Percentiles rank a stretch among this genome's conserved stretches.
These are phyloP conservation scores for Andrena bucephala DNA, from an alignment of 2,888 invertebrate species.

Conservation along the genomic window DNA sequence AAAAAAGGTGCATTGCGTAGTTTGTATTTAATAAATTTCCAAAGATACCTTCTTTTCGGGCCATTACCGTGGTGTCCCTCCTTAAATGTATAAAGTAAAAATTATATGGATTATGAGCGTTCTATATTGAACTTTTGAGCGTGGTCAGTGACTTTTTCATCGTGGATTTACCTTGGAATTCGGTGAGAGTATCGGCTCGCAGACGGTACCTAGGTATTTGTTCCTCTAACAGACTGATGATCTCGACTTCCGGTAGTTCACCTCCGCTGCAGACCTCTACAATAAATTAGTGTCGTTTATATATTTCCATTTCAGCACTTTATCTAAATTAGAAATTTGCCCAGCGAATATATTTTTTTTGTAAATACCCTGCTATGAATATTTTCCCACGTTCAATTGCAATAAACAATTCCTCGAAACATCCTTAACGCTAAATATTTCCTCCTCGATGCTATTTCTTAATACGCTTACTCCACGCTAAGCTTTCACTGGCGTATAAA, in stretches of 20 bases:
- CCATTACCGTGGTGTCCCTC: no score
- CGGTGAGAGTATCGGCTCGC: conserved; percentile 96
- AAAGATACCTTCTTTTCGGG: no score
- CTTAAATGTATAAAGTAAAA: not conserved
- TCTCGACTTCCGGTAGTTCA: conserved; percentile 97
- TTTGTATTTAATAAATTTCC: no score
- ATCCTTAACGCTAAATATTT: not conserved
- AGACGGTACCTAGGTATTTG: conserved; percentile 97
- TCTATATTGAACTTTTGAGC: not conserved
- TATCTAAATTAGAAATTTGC: not conserved
- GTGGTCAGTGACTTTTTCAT: not conserved
- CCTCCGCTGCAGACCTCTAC: conserved; percentile 97
- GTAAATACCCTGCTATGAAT: not conserved
- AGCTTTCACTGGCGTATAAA: not conserved
- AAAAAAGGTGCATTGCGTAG: no score
- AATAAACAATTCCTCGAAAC: not conserved
- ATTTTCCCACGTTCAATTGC: not conserved
- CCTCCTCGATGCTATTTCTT: not conserved
- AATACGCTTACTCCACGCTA: not conserved
- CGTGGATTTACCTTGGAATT: conserved; percentile 92
- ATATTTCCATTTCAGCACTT: not conserved
- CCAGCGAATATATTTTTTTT: not conserved
- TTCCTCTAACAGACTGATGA: conserved; percentile 97
- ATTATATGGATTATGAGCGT: not conserved
- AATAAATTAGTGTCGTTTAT: conserved; percentile 73